phyloP scores from a whole-genome alignment of 2,113 vertebrate species.

The Poeciliopsis retropinna region DNA sequence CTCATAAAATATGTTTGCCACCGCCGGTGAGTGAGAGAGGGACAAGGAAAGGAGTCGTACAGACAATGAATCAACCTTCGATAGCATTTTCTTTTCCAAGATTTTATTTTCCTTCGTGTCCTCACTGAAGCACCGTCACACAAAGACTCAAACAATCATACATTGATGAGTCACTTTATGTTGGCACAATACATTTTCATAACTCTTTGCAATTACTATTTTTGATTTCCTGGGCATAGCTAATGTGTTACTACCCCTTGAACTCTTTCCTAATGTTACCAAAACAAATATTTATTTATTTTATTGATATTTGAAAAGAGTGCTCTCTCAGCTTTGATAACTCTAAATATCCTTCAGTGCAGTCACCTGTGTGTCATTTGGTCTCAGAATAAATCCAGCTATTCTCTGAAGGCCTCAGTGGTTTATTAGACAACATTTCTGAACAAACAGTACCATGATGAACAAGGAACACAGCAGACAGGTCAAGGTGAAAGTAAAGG shows the following conservation, averaged over 20 bases:
- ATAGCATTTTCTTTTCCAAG: conserved; percentile 36
- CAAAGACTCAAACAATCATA: not conserved
- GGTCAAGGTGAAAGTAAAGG: not conserved
- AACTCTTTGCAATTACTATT: not conserved
- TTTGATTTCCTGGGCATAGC: not conserved
- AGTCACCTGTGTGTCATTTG: too few species aligned
- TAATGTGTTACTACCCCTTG: not conserved
- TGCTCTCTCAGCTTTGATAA: not conserved
- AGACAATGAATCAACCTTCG: conserved; percentile 43
- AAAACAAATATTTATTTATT: not conserved
- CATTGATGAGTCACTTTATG: not conserved
- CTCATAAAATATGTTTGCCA: conserved; percentile 79
- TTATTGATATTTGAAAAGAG: not conserved
- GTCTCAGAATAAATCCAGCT: not conserved
- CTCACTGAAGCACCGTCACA: not conserved
- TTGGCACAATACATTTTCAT: not conserved
- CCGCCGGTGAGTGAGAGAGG: conserved; percentile 59
- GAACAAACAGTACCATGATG: not conserved
- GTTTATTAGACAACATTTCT: not conserved
- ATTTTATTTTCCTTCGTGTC: conserved; percentile 6
- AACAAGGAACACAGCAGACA: not conserved
- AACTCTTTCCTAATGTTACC: not conserved
- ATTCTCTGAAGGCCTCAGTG: not conserved
- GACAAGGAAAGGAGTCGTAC: conserved; percentile 48
- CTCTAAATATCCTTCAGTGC: not conserved